Percentiles rank a stretch among this genome's conserved stretches.
phyloP scores from a whole-genome alignment of 2,888 invertebrate genomes.

The Acanthopleura granulata region DNA sequence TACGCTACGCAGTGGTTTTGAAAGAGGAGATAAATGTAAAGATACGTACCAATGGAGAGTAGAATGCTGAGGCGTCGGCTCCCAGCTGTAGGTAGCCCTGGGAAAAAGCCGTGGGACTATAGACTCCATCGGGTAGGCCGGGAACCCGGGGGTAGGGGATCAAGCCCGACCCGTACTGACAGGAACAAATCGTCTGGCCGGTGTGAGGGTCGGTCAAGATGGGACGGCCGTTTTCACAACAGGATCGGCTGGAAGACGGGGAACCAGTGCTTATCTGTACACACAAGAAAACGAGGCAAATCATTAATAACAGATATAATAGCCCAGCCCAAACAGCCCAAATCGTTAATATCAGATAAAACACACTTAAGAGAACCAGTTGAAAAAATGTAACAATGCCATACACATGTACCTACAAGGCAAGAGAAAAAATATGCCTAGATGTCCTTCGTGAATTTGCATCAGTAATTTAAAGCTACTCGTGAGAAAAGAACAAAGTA shows the following conservation, averaged over 20 bases:
- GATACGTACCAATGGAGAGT: constrained; percentile 88
- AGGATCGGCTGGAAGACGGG: constrained; percentile 57
- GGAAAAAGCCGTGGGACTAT: constrained; percentile 37
- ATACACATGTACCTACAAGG: no score
- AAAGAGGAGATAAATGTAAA: no score
- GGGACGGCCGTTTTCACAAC: constrained; percentile 87
- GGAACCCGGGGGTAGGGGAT: constrained; percentile 78
- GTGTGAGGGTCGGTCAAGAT: constrained; percentile 39
- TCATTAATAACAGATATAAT: background rate
- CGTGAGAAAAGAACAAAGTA: no score
- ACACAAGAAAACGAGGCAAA: background rate
- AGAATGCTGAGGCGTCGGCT: constrained; percentile 85
- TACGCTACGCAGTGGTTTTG: no score
- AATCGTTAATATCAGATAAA: background rate
- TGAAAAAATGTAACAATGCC: no score
- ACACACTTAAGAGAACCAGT: no score
- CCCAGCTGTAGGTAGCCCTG: constrained; percentile 48
- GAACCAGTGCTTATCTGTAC: background rate
- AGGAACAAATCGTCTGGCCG: constrained; percentile 40
- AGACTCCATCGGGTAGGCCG: constrained; percentile 70
- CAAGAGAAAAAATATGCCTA: no score
- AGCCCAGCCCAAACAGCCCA: no score
- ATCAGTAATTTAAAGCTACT: no score
- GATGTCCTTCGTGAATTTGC: no score
- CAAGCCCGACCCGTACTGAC: constrained; percentile 80